Percentiles rank a stretch among this genome's conserved stretches.
These are phyloP conservation scores for Falco punctatus DNA, from an alignment of 2,113 vertebrate species.

Conservation along the genomic window DNA sequence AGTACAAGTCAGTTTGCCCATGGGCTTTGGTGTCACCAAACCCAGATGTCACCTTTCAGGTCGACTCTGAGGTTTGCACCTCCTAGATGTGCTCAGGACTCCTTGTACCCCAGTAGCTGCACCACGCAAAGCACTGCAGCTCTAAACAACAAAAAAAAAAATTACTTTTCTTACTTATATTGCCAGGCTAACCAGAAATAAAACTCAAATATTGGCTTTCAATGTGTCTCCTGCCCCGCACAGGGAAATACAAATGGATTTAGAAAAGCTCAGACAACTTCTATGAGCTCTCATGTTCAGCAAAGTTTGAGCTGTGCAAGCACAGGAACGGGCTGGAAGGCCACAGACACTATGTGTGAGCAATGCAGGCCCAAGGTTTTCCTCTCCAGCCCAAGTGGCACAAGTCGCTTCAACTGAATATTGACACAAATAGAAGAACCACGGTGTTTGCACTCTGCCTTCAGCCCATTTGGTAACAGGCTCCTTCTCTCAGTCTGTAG, in stretches of 20 bases:
- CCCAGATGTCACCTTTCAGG: neutral
- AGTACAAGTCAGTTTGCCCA: neutral
- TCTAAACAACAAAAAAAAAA: neutral
- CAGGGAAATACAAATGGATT: neutral
- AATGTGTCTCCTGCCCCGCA: neutral
- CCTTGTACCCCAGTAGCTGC: accelerated
- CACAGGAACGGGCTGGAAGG: neutral
- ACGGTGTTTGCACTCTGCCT: neutral
- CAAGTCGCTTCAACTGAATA: neutral
- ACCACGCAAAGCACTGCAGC: neutral
- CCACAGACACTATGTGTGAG: accelerated
- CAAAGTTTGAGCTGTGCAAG: neutral
- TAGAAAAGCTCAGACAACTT: neutral
- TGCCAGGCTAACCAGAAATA: neutral
- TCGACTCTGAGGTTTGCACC: neutral
- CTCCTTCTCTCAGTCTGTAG: neutral
- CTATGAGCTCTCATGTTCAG: neutral
- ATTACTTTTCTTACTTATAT: neutral
- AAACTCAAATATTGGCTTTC: neutral
- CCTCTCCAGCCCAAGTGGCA: neutral
- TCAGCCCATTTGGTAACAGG: neutral
- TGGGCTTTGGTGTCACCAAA: neutral
- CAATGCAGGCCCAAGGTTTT: neutral
- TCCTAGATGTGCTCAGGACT: neutral
- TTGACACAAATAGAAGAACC: neutral